A percentile compares a stretch with the other conserved stretches of the same genome.
Conservation (phyloP, 1,140 invertebrate genomes). For the Drosophila subobscura region DNA sequence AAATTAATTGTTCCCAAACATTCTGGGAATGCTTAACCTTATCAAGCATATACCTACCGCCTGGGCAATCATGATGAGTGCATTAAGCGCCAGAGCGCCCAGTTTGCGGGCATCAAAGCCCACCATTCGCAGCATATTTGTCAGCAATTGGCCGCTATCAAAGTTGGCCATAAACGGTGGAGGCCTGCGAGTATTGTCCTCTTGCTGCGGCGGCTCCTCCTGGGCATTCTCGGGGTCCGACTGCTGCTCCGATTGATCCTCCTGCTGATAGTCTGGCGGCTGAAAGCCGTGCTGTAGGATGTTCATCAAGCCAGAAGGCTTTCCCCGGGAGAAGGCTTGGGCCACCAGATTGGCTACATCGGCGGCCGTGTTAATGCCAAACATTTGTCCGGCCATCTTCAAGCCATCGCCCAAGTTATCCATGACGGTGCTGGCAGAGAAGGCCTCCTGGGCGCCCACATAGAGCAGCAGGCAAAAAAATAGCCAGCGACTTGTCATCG, state of each 20-base stretch:
- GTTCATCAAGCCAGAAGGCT: constrained; percentile 54
- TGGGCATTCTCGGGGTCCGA: constrained; percentile 60
- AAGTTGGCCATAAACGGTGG: constrained; percentile 17
- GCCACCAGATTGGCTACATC: constrained; percentile 84
- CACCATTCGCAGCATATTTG: constrained; percentile 88
- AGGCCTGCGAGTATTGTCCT: constrained; percentile 10
- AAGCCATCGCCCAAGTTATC: constrained; percentile 86
- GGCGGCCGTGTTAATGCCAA: constrained; percentile 84
- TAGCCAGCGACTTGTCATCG: constrained; percentile 54
- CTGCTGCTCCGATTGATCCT: constrained; percentile 46
- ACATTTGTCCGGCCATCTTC: constrained; percentile 87
- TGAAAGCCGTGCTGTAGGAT: constrained; percentile 57
- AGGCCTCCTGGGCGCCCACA: constrained; percentile 24
- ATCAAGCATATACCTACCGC: constrained; percentile 85
- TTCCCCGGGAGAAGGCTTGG: constrained; percentile 79
- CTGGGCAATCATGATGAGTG: constrained; percentile 92
- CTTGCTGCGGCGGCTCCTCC: constrained; percentile 50
- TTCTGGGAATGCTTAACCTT: too few relatives aligned
- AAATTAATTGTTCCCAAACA: too few relatives aligned
- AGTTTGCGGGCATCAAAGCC: constrained; percentile 90
- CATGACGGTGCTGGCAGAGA: constrained; percentile 83
- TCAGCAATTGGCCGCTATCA: constrained; percentile 84
- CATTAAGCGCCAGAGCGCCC: constrained; percentile 91
- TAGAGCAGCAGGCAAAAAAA: constrained; percentile 39
- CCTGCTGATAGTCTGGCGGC: constrained; percentile 5